Evolutionary conservation across 2,113 vertebrate genomes (phyloP).

Genomic region (Chiloscyllium plagiosum): DNA sequence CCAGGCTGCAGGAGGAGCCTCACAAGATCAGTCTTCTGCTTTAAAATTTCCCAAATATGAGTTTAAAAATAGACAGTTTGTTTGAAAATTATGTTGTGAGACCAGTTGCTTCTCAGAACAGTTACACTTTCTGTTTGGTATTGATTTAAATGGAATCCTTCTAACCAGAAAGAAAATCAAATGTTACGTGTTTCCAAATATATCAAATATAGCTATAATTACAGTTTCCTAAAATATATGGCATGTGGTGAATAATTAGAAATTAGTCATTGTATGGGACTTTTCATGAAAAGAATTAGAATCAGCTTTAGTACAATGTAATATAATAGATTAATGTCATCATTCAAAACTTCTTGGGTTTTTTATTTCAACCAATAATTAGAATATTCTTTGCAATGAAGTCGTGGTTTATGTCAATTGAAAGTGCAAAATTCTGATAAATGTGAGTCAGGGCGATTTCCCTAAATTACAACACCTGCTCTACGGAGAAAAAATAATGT

Average conservation of each 20-base stretch:
- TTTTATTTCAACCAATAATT: background rate
- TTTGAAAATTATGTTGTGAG: conserved; percentile 16
- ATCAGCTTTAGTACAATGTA: background rate
- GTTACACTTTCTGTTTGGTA: background rate
- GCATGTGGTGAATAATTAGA: conserved; percentile 12
- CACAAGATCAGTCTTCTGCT: conserved; percentile 21
- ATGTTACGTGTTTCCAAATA: background rate
- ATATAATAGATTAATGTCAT: background rate
- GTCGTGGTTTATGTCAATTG: background rate
- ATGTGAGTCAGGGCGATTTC: background rate
- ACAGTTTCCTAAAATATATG: conserved; percentile 20
- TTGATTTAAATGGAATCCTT: background rate
- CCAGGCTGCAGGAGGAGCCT: background rate
- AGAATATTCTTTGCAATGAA: background rate
- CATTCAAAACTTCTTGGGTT: background rate
- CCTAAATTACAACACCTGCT: background rate
- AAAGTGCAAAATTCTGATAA: conserved; percentile 15
- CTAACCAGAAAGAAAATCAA: background rate
- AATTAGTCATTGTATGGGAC: conserved; percentile 28
- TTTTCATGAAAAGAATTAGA: background rate
- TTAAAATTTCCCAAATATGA: background rate
- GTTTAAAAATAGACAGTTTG: background rate
- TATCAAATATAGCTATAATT: conserved; percentile 6
- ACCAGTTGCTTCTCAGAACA: conserved; percentile 4
- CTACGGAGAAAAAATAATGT: background rate